These are phyloP conservation scores for Cheilosia impressa DNA, from an alignment of 2,888 invertebrate species.

Conservation along the genomic window DNA sequence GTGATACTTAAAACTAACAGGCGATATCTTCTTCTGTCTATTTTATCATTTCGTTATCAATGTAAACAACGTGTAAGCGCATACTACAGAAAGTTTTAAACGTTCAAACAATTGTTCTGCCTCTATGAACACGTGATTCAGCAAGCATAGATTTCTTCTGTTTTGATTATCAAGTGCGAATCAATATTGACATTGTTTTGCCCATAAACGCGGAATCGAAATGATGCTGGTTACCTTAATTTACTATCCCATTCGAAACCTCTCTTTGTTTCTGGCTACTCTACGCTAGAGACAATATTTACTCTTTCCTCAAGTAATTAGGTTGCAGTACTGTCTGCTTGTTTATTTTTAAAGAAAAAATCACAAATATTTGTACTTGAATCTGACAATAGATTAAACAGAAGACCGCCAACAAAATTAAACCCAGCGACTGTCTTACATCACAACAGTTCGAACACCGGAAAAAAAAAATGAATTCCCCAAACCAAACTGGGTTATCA, in stretches of 20 bases:
- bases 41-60: constrained; percentile 29
- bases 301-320: constrained; percentile 10
- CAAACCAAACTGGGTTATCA: not conserved
- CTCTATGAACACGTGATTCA: not conserved
- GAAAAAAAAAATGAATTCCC: not conserved
- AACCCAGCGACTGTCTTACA: not conserved
- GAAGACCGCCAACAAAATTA: constrained; percentile 2
- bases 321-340: constrained; percentile 12
- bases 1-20: constrained; percentile 7
- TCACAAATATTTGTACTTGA: constrained; percentile 9
- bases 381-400: not conserved
- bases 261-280: not conserved
- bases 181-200: not conserved
- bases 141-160: constrained; percentile 1
- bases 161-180: not conserved
- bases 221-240: not conserved
- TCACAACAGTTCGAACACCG: too few species aligned
- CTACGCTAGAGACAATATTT: constrained; percentile 1
- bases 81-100: not conserved
- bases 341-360: not conserved
- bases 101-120: constrained; percentile 11
- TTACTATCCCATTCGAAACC: not conserved
- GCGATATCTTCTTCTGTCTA: constrained; percentile 7
- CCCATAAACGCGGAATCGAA: not conserved
- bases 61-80: not conserved